phyloP scores from a whole-genome alignment of 2,888 invertebrate genomes.

The Lithophane socia region DNA sequence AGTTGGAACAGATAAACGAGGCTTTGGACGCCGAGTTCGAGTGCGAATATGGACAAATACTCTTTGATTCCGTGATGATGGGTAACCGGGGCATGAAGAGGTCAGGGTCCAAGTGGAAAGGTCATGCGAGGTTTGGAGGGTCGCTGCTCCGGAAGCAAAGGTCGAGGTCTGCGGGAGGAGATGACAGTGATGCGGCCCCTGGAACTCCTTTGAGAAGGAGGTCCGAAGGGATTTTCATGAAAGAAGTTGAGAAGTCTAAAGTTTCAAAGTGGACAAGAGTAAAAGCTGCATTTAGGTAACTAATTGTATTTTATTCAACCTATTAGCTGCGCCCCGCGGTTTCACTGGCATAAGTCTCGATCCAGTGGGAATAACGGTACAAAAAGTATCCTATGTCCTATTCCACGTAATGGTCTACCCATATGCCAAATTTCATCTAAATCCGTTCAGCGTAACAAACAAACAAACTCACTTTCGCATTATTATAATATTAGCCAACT shows the following conservation, averaged over 20 bases:
- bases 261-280: conserved; percentile 97
- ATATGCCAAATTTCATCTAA: too few relatives aligned
- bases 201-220: conserved; percentile 83
- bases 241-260: conserved; percentile 90
- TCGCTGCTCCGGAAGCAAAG: conserved; percentile 91
- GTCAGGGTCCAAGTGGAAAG: conserved; percentile 88
- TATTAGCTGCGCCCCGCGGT: too few relatives aligned
- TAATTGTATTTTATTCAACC: not conserved
- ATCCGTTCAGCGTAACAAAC: too few relatives aligned
- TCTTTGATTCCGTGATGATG: conserved; percentile 92
- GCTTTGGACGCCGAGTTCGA: conserved; percentile 91
- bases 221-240: conserved; percentile 84
- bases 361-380: too few relatives aligned
- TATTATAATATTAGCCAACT: too few relatives aligned
- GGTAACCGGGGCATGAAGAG: conserved; percentile 87
- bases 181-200: conserved; percentile 88
- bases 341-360: too few relatives aligned
- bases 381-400: too few relatives aligned
- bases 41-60: conserved; percentile 91
- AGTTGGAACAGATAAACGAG: conserved; percentile 85
- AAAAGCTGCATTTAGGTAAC: conserved; percentile 96
- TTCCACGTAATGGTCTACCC: too few relatives aligned
- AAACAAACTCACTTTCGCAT: too few relatives aligned
- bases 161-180: conserved; percentile 92
- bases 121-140: conserved; percentile 85